These are phyloP conservation scores for Platorchestia sp. DNA, from an alignment of 1,140 invertebrate species.

Conservation along the genomic window DNA sequence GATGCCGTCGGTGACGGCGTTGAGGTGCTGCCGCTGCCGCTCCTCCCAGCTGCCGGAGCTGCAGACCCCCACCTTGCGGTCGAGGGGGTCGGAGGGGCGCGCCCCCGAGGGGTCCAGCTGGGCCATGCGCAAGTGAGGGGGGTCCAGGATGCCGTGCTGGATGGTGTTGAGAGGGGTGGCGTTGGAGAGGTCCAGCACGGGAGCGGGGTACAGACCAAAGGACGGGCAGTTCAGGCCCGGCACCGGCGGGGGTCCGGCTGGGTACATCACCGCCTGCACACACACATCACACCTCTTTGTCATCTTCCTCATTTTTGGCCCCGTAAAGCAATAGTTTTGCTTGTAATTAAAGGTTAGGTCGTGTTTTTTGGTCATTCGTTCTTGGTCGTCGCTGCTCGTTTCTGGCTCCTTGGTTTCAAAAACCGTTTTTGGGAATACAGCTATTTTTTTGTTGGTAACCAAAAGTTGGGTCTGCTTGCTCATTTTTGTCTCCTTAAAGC, in stretches of 20 bases:
- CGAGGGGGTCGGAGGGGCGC: slow-evolving; percentile 67
- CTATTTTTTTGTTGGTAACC: too few relatives aligned
- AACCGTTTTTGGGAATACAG: too few relatives aligned
- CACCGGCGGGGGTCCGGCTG: background rate
- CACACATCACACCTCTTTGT: too few relatives aligned
- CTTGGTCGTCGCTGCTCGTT: too few relatives aligned
- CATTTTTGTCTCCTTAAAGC: too few relatives aligned
- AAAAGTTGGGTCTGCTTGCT: too few relatives aligned
- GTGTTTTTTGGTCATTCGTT: too few relatives aligned
- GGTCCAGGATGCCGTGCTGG: slow-evolving; percentile 71
- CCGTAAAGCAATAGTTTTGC: too few relatives aligned
- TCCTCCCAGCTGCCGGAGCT: slow-evolving; percentile 58
- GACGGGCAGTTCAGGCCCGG: background rate
- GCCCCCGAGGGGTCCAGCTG: slow-evolving; percentile 64
- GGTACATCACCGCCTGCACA: slow-evolving; percentile 17
- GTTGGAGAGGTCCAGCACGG: background rate
- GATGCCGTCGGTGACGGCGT: slow-evolving; percentile 60
- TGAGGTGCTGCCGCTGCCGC: slow-evolving; percentile 64
- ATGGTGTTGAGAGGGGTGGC: slow-evolving; percentile 70
- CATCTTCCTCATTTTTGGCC: too few relatives aligned
- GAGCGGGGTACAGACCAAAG: background rate
- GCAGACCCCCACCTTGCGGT: slow-evolving; percentile 29
- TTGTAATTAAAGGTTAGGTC: too few relatives aligned
- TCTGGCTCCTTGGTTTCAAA: too few relatives aligned
- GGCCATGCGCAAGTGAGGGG: slow-evolving; percentile 70